Base-by-base conservation (phyloP, 2,797 vertebrate genomes). In the Sparidentex hasta region DNA sequence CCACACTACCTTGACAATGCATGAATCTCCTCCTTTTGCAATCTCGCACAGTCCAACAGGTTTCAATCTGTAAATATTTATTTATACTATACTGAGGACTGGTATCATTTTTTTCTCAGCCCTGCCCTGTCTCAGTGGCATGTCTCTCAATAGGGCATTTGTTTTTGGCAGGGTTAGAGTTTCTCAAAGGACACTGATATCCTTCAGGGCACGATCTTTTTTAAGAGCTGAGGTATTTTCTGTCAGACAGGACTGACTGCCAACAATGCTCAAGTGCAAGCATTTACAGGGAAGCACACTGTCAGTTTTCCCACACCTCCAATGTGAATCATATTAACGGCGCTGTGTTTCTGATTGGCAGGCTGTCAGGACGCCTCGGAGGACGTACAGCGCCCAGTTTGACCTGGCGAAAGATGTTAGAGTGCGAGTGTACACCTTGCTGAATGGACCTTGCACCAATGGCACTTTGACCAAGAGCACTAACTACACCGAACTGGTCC, bases 341-440 rank as follows among this genome's bases (percentile, higher is more conserved):
- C 3, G 7, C 50, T 58, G 23, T 65, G 11, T 82, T 61, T 77
- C 2, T 82, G 58, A 11, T 82, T 69, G 23, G 2, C 72, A 96
- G 95, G 74, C 55, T 11, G 61, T 95, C 67, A 91, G 93, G 77
- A 95, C 90, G 0, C 0, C 5, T 1, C 25, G n/a, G 44, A 84
- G 13, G 50, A 89, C 54, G 2, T 89, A 91, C 81, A 74, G 41
- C 0, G 87, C 91, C 47, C 94, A 94, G 87, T 96, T 96, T 90
- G 91, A 96, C 65, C 90, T 95, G 71, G 86, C 77, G 76, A 93
- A 94, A 80, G 93, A 94, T 2, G 47, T 94, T 0, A 76, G 13
- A n/a, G 85, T 96, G 55, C 85, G 80, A 77, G 77, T 94, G 5
- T 90, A 88, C 78, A 95, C 94, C 7, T 16, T 96, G 65, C 77